Evolutionary conservation across 2,888 invertebrate species (phyloP).

Genomic region (Luperina nickerlii): DNA sequence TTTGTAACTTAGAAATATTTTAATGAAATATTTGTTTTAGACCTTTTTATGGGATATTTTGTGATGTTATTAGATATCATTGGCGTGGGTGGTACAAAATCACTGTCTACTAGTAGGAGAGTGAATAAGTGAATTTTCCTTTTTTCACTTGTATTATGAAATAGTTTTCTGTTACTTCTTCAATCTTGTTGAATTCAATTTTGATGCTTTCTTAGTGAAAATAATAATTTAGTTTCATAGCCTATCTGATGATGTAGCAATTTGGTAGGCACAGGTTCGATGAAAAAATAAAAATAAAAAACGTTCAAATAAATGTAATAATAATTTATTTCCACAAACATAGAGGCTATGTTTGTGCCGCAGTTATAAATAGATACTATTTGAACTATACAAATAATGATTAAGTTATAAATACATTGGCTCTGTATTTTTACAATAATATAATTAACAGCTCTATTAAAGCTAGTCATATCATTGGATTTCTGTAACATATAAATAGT

Average conservation of each 20-base stretch:
- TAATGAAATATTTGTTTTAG: constrained; percentile 62
- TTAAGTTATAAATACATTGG: constrained; percentile 90
- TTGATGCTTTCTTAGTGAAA: not conserved
- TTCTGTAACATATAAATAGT: constrained; percentile 89
- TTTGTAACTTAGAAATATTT: constrained; percentile 62
- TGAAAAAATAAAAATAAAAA: constrained; percentile 61
- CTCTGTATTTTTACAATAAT: constrained; percentile 88
- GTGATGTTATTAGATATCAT: constrained; percentile 14
- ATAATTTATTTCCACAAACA: constrained; percentile 90
- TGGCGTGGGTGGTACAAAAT: constrained; percentile 18
- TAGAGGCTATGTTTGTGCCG: constrained; percentile 80
- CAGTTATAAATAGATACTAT: constrained; percentile 88
- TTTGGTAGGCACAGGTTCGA: not conserved
- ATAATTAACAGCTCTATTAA: constrained; percentile 89
- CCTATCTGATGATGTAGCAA: not conserved
- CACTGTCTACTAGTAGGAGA: not conserved
- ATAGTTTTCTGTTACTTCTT: too few species aligned
- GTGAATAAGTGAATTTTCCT: not conserved
- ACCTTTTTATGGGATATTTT: constrained; percentile 47
- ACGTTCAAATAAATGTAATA: constrained; percentile 80
- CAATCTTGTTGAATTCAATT: not conserved
- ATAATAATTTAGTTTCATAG: not conserved
- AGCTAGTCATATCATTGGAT: constrained; percentile 88
- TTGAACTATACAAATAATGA: constrained; percentile 90
- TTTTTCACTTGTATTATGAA: not conserved